Evolutionary conservation across 64 coral and sea anemone genomes (phyloP).

Genomic region (Pachyseris speciosa): DNA sequence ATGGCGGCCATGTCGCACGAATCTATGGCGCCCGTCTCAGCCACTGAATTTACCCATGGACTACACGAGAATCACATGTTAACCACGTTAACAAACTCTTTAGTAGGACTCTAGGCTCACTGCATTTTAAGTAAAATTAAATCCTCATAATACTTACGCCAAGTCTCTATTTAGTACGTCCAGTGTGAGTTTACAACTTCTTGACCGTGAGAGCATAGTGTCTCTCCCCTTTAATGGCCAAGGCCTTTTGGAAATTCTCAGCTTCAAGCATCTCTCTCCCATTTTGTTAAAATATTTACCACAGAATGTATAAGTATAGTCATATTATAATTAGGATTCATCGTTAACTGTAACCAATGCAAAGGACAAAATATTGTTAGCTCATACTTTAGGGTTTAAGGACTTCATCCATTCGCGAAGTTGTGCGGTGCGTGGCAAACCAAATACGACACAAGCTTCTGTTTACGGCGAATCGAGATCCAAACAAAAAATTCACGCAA

Average conservation of each 20-base stretch:
- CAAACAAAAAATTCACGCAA: background rate
- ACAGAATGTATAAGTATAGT: slow-evolving; percentile 1
- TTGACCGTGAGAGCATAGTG: too few relatives aligned
- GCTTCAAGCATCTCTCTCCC: background rate
- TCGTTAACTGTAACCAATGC: background rate
- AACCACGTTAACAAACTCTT: slow-evolving; percentile 91
- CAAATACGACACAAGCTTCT: background rate
- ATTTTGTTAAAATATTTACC: slow-evolving; percentile 38
- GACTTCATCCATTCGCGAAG: slow-evolving; percentile 13
- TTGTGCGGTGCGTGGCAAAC: background rate
- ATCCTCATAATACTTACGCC: background rate
- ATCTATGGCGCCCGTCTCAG: slow-evolving; percentile 62
- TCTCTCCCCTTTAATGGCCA: background rate
- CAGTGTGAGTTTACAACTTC: background rate
- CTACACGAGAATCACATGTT: slow-evolving; percentile 91
- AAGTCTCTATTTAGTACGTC: slow-evolving; percentile 5
- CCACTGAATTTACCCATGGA: slow-evolving; percentile 88
- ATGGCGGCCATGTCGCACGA: slow-evolving; percentile 83
- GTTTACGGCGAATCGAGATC: background rate
- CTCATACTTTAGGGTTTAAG: background rate
- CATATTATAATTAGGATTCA: background rate
- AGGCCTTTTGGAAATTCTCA: background rate
- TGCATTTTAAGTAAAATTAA: slow-evolving; percentile 15
- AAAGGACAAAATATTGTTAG: background rate
- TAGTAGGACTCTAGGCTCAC: slow-evolving; percentile 91